These are phyloP conservation scores for Nymphalis c-album DNA, from an alignment of 2,888 invertebrate species.

Conservation along the genomic window DNA sequence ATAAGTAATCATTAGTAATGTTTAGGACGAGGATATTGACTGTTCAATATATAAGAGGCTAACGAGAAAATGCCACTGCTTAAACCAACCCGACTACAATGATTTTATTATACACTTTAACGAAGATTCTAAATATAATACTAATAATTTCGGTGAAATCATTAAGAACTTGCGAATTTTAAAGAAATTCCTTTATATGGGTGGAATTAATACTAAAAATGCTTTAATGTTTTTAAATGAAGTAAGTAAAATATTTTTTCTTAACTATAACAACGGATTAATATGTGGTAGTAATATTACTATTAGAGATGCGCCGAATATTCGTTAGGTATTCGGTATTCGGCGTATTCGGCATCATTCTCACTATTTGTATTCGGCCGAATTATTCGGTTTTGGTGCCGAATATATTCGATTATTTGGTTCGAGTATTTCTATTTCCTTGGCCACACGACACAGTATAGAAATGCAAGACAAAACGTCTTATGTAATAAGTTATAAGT, in stretches of 20 bases:
- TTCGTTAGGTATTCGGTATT: too few species aligned
- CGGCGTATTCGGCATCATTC: too few species aligned
- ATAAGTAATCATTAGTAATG: conserved; percentile 17
- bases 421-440: too few species aligned
- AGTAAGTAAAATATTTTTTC: conserved; percentile 44
- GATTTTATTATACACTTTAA: conserved; percentile 73
- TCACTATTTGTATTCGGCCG: too few species aligned
- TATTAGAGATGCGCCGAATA: too few species aligned
- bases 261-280: too few species aligned
- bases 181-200: conserved; percentile 72
- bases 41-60: conserved; percentile 69
- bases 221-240: conserved; percentile 69
- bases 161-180: conserved; percentile 70
- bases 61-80: conserved; percentile 66
- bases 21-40: conserved; percentile 61
- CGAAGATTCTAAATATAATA: conserved; percentile 60
- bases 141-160: conserved; percentile 63
- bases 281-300: too few species aligned
- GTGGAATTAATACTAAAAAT: conserved; percentile 59
- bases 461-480: too few species aligned
- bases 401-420: too few species aligned
- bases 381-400: too few species aligned
- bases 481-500: too few species aligned
- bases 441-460: too few species aligned
- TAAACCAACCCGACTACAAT: conserved; percentile 62